Conservation (phyloP, 1,140 invertebrate species). For the Pseudoatta argentina region DNA sequence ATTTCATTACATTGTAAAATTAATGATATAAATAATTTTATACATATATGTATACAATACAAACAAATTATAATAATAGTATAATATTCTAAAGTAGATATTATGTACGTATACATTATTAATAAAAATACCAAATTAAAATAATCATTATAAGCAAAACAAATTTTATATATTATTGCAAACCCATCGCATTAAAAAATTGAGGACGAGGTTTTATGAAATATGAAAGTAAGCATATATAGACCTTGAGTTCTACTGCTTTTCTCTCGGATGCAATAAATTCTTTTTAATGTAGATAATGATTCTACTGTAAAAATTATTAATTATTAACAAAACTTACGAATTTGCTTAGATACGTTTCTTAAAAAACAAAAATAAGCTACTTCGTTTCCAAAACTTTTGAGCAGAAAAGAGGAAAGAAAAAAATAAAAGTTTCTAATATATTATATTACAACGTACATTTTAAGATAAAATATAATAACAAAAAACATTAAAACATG, state of each 20-base stretch:
- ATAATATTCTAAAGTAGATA: not conserved
- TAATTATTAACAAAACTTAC: constrained; percentile 6
- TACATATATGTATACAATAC: not conserved
- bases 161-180: not conserved
- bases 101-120: not conserved
- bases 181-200: constrained; percentile 9
- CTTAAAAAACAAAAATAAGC: not conserved
- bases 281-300: not conserved
- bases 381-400: not conserved
- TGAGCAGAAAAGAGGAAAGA: not conserved
- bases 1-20: too few relatives aligned
- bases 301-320: not conserved
- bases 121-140: constrained; percentile 15
- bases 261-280: not conserved
- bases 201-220: constrained; percentile 13
- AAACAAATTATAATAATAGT: not conserved
- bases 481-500: not conserved
- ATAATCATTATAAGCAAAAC: not conserved
- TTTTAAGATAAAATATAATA: not conserved
- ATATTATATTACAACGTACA: not conserved
- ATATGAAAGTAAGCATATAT: constrained; percentile 26
- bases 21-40: not conserved
- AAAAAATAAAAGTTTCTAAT: not conserved
- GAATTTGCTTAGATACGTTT: not conserved
- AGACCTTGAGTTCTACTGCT: constrained; percentile 3